Evolutionary conservation across 2,113 vertebrate genomes (phyloP).

Genomic region (Melanocharis versteri): DNA sequence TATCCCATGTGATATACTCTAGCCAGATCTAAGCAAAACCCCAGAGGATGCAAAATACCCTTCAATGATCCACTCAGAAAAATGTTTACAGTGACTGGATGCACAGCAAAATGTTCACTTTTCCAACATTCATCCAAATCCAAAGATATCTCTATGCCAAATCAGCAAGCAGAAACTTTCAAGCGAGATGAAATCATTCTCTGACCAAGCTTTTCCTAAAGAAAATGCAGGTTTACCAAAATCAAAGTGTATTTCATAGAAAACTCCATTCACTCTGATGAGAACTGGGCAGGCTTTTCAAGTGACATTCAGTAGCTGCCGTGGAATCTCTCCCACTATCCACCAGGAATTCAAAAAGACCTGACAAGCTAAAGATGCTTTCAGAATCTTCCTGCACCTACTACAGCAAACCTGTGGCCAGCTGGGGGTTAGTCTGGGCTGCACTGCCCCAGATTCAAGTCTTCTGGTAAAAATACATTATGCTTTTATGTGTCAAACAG

Average conservation of each 20-base stretch:
- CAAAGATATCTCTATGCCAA: neutral
- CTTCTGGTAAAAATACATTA: neutral
- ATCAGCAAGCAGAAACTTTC: neutral
- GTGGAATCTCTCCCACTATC: neutral
- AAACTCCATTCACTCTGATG: neutral
- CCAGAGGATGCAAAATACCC: neutral
- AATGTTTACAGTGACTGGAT: neutral
- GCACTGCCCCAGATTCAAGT: fast-evolving
- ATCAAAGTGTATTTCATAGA: neutral
- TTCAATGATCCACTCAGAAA: neutral
- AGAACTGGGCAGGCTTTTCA: neutral
- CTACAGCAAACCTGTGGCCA: neutral
- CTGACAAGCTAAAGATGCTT: neutral
- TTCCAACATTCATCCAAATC: neutral
- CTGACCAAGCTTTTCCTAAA: neutral
- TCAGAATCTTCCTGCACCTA: neutral
- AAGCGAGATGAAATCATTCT: neutral
- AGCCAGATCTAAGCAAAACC: neutral
- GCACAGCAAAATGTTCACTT: neutral
- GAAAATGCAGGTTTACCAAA: neutral
- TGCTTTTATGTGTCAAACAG: neutral
- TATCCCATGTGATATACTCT: neutral
- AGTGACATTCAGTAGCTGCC: fast-evolving
- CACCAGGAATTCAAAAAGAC: neutral
- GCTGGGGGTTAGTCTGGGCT: neutral